Percentiles rank a stretch among this genome's conserved stretches.
Evolutionary conservation across 2,797 vertebrate genomes (phyloP).

Genomic region (Orientallactaga sibirica): DNA sequence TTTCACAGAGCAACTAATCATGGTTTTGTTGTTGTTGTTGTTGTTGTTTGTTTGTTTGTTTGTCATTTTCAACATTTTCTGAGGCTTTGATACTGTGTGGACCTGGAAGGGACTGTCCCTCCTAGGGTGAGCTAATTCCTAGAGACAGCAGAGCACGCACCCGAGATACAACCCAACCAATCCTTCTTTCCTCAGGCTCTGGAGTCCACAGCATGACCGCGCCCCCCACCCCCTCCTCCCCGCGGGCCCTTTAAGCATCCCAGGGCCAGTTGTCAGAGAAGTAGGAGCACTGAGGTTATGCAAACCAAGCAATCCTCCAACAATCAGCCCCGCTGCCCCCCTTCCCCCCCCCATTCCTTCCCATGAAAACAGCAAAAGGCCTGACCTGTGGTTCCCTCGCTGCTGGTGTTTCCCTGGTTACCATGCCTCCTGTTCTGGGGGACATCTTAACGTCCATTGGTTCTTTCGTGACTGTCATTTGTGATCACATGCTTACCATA

Average conservation of each 20-base stretch:
- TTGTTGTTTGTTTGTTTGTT: too few relatives aligned
- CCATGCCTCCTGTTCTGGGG: too few relatives aligned
- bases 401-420: neutral
- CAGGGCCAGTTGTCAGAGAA: neutral
- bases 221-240: too few relatives aligned
- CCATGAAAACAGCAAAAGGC: neutral
- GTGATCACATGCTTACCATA: neutral
- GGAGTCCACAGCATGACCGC: neutral
- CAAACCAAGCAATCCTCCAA: too few relatives aligned
- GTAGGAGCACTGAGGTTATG: neutral
- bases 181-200: neutral
- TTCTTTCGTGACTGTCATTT: neutral
- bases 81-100: neutral
- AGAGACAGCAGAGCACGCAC: neutral
- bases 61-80: neutral
- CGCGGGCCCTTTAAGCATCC: neutral
- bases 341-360: neutral
- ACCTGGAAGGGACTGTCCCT: neutral
- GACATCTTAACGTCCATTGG: too few relatives aligned
- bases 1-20: neutral
- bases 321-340: neutral
- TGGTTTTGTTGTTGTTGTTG: too few relatives aligned
- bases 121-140: neutral
- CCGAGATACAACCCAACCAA: neutral
- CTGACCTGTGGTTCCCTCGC: neutral